These are phyloP conservation scores for Benthosema pterotum DNA, from an alignment of 2,797 vertebrate genomes.

Conservation along the genomic window DNA sequence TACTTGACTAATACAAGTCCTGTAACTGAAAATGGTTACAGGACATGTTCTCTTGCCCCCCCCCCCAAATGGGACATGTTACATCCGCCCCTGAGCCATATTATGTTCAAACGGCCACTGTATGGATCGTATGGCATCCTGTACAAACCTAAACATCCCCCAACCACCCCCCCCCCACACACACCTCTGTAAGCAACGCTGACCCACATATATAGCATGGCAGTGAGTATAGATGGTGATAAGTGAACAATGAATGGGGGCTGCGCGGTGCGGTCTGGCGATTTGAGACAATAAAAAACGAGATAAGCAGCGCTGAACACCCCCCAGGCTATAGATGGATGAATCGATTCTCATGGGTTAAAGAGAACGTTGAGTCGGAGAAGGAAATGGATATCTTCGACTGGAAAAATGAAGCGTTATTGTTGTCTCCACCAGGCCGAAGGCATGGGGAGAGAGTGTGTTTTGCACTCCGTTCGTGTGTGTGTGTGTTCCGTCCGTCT, in stretches of 20 bases:
- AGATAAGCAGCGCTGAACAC: conserved; percentile 2
- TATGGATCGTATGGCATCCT: conserved; percentile 50
- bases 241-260: conserved; percentile 18
- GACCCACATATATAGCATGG: conserved; percentile 50
- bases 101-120: conserved; percentile 51
- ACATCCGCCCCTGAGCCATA: too few species aligned
- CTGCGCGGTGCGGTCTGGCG: conserved; percentile 7
- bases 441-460: too few species aligned
- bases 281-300: conserved; percentile 10
- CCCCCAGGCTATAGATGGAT: conserved; percentile 11
- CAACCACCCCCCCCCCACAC: too few species aligned
- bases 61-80: too few species aligned
- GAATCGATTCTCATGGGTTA: conserved; percentile 25
- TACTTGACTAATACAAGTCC: too few species aligned
- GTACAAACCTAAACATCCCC: conserved; percentile 17
- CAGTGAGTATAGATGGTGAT: conserved; percentile 4
- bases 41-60: too few species aligned
- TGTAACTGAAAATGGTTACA: too few species aligned
- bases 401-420: too few species aligned
- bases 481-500: too few species aligned
- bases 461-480: too few species aligned
- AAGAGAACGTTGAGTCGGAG: conserved; percentile 11
- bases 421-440: too few species aligned
- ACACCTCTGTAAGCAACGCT: conserved; percentile 34
- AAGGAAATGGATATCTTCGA: conserved; percentile 20